Conservation (phyloP, 2,797 vertebrate species). For the Holocentrus rufus region DNA sequence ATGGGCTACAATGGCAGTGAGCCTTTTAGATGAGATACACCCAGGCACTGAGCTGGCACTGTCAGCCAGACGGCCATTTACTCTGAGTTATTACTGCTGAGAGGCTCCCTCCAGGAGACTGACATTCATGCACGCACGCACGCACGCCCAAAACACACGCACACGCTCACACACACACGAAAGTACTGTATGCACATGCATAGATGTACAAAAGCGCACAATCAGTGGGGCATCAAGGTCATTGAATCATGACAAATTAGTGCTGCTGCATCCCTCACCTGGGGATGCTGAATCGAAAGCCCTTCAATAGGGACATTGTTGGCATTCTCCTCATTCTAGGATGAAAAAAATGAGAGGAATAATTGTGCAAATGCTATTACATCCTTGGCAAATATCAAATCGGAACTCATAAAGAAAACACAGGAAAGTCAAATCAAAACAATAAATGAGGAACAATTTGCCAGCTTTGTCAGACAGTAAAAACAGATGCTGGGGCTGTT, state of each 20-base stretch:
- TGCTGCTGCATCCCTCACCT: slow-evolving; percentile 78
- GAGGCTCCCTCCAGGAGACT: slow-evolving; percentile 67
- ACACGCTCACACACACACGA: slow-evolving; percentile 4
- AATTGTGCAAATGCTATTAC: slow-evolving; percentile 56
- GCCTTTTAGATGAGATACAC: slow-evolving; percentile 67
- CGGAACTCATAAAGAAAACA: slow-evolving; percentile 42
- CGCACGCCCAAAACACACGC: slow-evolving; percentile 13
- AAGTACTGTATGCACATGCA: not conserved
- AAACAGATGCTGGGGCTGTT: slow-evolving; percentile 20
- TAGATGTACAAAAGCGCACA: slow-evolving; percentile 41
- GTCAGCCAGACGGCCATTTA: slow-evolving; percentile 64
- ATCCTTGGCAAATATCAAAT: slow-evolving; percentile 53
- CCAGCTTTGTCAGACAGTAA: slow-evolving; percentile 21
- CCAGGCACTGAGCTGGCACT: slow-evolving; percentile 54
- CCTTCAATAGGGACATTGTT: slow-evolving; percentile 85
- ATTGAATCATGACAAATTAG: slow-evolving; percentile 78
- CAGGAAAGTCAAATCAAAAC: slow-evolving; percentile 30
- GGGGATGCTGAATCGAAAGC: slow-evolving; percentile 86
- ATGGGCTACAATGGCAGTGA: slow-evolving; percentile 57
- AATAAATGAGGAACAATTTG: slow-evolving; percentile 32
- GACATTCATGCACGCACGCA: slow-evolving; percentile 26
- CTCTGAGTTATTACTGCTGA: slow-evolving; percentile 75
- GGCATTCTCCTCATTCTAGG: slow-evolving; percentile 83
- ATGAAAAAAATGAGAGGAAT: slow-evolving; percentile 70
- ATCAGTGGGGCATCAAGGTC: slow-evolving; percentile 69